These are phyloP conservation scores for Eretmochelys imbricata DNA, from an alignment of 2,113 vertebrate species.

Conservation along the genomic window DNA sequence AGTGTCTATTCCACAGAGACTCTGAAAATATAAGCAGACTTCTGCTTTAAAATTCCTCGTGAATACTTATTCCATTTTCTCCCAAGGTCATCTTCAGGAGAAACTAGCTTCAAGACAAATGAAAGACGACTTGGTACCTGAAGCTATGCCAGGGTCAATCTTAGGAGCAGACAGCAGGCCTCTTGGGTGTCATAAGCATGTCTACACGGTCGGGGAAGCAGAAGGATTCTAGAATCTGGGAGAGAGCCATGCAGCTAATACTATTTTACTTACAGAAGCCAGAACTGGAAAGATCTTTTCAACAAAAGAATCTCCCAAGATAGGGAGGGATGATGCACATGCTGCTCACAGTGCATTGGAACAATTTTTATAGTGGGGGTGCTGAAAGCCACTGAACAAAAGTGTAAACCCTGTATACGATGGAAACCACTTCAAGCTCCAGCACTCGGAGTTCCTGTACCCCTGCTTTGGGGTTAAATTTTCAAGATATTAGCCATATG, in stretches of 20 bases:
- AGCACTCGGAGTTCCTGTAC: too few species aligned
- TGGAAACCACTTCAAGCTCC: too few species aligned
- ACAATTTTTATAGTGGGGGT: too few species aligned
- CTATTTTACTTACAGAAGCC: background rate
- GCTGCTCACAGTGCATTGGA: background rate
- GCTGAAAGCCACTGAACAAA: too few species aligned
- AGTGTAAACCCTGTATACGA: too few species aligned
- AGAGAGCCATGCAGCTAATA: too few species aligned
- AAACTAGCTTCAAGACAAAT: background rate
- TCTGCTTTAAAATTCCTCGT: too few species aligned
- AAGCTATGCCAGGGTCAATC: background rate
- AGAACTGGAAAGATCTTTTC: background rate
- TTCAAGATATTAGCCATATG: background rate
- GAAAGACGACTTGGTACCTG: background rate
- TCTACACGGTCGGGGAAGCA: too few species aligned
- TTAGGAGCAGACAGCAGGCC: background rate
- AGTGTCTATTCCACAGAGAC: background rate
- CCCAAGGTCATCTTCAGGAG: too few species aligned
- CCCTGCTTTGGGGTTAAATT: background rate
- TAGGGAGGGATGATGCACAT: accelerated
- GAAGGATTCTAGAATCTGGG: too few species aligned
- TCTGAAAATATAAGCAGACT: background rate
- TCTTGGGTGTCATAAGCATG: background rate
- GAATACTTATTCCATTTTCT: background rate
- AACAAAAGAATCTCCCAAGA: background rate